A percentile compares a stretch with the other conserved stretches of the same genome.
Evolutionary conservation across 2,797 vertebrate genomes (phyloP).

Genomic region (Gadopsis bispinosus): DNA sequence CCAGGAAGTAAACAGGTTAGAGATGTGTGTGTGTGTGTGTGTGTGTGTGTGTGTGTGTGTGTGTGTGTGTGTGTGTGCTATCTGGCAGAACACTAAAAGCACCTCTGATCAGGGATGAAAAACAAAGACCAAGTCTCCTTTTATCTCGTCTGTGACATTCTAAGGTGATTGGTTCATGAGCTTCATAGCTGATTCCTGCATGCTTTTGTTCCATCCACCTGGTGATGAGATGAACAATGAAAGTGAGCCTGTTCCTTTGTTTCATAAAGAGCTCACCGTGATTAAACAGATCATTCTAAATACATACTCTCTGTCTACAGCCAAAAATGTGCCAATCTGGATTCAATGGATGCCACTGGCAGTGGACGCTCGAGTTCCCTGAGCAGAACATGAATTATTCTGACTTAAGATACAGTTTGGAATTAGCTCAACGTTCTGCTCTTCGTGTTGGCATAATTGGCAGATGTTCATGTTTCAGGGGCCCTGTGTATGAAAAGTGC

Average conservation of each 20-base stretch:
- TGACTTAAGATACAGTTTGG: constrained; percentile 66
- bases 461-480: constrained; percentile 76
- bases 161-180: constrained; percentile 65
- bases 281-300: constrained; percentile 46
- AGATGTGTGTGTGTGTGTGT: constrained; percentile 32
- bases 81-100: constrained; percentile 60
- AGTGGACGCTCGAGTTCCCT: constrained; percentile 41
- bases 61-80: constrained; percentile 36
- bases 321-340: constrained; percentile 51
- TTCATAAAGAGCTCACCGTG: constrained; percentile 33
- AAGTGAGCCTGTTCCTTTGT: constrained; percentile 47
- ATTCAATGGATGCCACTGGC: constrained; percentile 54
- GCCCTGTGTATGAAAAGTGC: constrained; percentile 68
- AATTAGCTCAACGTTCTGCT: constrained; percentile 58
- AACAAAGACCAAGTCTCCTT: constrained; percentile 70
- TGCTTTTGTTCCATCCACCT: constrained; percentile 63
- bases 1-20: constrained; percentile 70
- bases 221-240: constrained; percentile 55
- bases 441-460: constrained; percentile 75
- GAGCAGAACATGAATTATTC: constrained; percentile 76
- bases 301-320: constrained; percentile 34
- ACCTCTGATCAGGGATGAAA: constrained; percentile 68
- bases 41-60: constrained; percentile 20
- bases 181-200: constrained; percentile 30
- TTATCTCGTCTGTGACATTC: constrained; percentile 75